Evolutionary conservation across 2,888 invertebrate genomes (phyloP).

Genomic region (Poecilobothrus nobilitatus): DNA sequence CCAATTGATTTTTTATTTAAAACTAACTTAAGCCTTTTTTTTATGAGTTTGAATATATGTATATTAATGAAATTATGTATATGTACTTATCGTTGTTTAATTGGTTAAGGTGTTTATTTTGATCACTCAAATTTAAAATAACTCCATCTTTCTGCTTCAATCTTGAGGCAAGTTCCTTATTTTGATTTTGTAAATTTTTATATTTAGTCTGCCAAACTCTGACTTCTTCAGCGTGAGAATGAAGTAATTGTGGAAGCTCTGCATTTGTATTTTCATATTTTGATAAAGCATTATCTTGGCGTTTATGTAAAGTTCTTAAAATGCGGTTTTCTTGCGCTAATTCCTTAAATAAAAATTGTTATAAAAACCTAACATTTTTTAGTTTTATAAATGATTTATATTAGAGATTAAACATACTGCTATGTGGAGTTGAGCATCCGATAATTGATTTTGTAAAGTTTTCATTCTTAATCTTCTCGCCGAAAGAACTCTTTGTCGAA

Average conservation of each 20-base stretch:
- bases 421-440: slow-evolving; percentile 69
- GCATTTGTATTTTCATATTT: slow-evolving; percentile 69
- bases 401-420: no score
- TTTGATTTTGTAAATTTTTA: slow-evolving; percentile 56
- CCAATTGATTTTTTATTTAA: no score
- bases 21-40: no score
- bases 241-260: slow-evolving; percentile 60
- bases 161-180: slow-evolving; percentile 54
- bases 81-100: slow-evolving; percentile 61
- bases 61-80: no score
- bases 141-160: slow-evolving; percentile 63
- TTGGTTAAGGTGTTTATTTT: slow-evolving; percentile 60
- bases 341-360: slow-evolving; percentile 45
- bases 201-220: slow-evolving; percentile 60
- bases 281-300: slow-evolving; percentile 68
- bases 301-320: slow-evolving; percentile 65
- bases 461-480: slow-evolving; percentile 67
- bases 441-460: slow-evolving; percentile 68
- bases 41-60: no score
- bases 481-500: slow-evolving; percentile 60
- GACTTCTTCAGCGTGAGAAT: slow-evolving; percentile 70
- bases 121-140: slow-evolving; percentile 55
- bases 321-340: slow-evolving; percentile 65
- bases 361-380: neutral
- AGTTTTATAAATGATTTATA: neutral